phyloP scores from a whole-genome alignment of 2,113 vertebrate genomes.

The Mugil cephalus region DNA sequence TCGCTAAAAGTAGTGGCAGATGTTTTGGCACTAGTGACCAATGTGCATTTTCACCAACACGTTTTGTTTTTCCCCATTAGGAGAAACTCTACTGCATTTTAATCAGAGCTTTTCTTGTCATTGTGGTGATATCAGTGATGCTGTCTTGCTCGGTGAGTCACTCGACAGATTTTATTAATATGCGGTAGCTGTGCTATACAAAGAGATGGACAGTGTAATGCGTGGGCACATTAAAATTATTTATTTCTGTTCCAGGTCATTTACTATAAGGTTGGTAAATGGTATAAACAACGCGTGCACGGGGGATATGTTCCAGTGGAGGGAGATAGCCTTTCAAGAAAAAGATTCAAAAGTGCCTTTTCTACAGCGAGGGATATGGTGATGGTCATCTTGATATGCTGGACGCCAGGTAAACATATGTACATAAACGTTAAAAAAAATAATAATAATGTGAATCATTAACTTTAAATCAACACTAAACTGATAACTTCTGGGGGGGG shows the following conservation, averaged over 20 bases:
- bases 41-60: not conserved
- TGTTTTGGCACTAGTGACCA: not conserved
- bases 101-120: conserved; percentile 65
- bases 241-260: conserved; percentile 74
- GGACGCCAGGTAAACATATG: conserved; percentile 81
- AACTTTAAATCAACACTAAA: not conserved
- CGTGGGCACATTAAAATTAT: not conserved
- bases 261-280: conserved; percentile 79
- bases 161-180: no score
- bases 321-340: conserved; percentile 62
- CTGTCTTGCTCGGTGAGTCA: conserved; percentile 81
- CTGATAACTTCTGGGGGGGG: fast-evolving
- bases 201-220: not conserved
- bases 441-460: not conserved
- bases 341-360: conserved; percentile 52
- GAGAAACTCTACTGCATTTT: conserved; percentile 49
- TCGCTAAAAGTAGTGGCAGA: no score
- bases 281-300: conserved; percentile 66
- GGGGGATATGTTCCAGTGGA: conserved; percentile 66
- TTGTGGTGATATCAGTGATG: conserved; percentile 76
- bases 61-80: conserved; percentile 47
- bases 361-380: conserved; percentile 78
- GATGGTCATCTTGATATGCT: conserved; percentile 85
- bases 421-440: not conserved
- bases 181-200: no score